Percentiles rank a stretch among this genome's conserved stretches.
Evolutionary conservation across 1,140 invertebrate genomes (phyloP).

Genomic region (Pseudoatta argentina): DNA sequence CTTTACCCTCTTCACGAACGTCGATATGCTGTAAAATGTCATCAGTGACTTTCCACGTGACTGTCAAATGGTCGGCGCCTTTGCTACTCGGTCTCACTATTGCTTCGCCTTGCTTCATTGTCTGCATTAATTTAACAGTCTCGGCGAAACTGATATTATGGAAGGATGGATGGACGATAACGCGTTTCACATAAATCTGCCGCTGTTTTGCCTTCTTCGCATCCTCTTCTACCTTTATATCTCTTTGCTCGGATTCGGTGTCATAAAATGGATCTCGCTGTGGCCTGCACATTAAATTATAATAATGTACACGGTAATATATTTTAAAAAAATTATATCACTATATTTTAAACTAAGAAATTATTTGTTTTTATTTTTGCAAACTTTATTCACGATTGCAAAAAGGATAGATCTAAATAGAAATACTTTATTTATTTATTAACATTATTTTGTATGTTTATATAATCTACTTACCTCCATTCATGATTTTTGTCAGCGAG

Average conservation of each 20-base stretch:
- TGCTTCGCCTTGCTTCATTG: slow-evolving; percentile 98
- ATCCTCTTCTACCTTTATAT: slow-evolving; percentile 92
- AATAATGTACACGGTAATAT: slow-evolving; percentile 31
- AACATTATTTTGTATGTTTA: not conserved
- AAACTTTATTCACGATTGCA: not conserved
- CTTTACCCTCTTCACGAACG: slow-evolving; percentile 97
- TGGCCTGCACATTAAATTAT: slow-evolving; percentile 87
- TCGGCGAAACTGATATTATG: slow-evolving; percentile 98
- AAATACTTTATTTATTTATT: not conserved
- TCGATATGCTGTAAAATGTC: slow-evolving; percentile 98
- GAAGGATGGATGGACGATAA: slow-evolving; percentile 99
- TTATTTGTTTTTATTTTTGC: not conserved
- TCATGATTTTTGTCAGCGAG: slow-evolving; percentile 96
- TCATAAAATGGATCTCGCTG: slow-evolving; percentile 97
- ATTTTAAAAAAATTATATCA: not conserved
- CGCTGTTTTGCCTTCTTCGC: slow-evolving; percentile 92
- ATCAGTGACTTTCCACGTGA: slow-evolving; percentile 99
- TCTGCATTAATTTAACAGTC: slow-evolving; percentile 95
- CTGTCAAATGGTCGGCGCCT: slow-evolving; percentile 97
- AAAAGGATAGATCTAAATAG: not conserved
- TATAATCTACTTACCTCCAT: slow-evolving; percentile 89
- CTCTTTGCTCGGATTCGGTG: slow-evolving; percentile 93
- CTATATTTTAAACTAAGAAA: not conserved
- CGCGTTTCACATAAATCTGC: slow-evolving; percentile 96
- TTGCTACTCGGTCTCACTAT: slow-evolving; percentile 98